Conservation (phyloP, 1,140 invertebrate genomes). For the Agrypnia vestita region DNA sequence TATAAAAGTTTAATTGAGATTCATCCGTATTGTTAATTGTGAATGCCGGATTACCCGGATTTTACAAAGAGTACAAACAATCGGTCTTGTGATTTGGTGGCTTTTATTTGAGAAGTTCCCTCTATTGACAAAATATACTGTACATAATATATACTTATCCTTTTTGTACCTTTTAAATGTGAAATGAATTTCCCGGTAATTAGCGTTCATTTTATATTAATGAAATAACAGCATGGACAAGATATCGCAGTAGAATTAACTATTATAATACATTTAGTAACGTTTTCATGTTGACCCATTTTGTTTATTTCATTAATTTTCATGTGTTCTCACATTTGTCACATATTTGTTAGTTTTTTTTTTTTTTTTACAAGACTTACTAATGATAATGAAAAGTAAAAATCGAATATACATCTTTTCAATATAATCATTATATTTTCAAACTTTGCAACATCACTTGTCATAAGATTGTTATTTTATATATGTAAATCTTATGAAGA, state of each 20-base stretch:
- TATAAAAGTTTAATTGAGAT: conserved; percentile 46
- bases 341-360: conserved; percentile 48
- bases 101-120: conserved; percentile 51
- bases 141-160: conserved; percentile 50
- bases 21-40: conserved; percentile 45
- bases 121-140: conserved; percentile 38
- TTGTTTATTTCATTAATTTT: conserved; percentile 36
- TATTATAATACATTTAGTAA: conserved; percentile 26
- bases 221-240: conserved; percentile 39
- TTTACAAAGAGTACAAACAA: conserved; percentile 49
- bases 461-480: conserved; percentile 54
- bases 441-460: conserved; percentile 51
- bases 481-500: conserved; percentile 55
- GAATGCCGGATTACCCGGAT: conserved; percentile 19
- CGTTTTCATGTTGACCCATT: conserved; percentile 34
- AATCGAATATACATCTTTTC: conserved; percentile 48
- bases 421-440: conserved; percentile 48
- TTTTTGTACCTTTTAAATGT: conserved; percentile 45
- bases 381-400: conserved; percentile 18
- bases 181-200: conserved; percentile 29
- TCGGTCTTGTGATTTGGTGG: conserved; percentile 48
- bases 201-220: conserved; percentile 36
- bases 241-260: conserved; percentile 32
- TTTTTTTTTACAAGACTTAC: conserved; percentile 29
- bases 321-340: conserved; percentile 24